A percentile compares a stretch with the other conserved stretches of the same genome.
These are phyloP conservation scores for Ypsolopha sequella DNA, from an alignment of 2,888 invertebrate species.

Conservation along the genomic window DNA sequence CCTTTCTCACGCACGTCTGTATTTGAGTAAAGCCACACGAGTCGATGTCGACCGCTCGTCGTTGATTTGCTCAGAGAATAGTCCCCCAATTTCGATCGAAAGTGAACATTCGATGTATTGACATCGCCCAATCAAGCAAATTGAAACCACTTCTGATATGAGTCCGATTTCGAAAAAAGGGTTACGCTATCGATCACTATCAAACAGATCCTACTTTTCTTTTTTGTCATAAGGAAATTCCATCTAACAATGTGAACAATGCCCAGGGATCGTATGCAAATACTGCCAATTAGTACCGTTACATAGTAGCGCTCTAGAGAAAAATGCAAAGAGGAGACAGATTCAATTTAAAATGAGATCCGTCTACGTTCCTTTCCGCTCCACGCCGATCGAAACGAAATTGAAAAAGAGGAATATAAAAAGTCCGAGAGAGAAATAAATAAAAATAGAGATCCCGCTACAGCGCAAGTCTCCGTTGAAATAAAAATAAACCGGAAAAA, in stretches of 20 bases:
- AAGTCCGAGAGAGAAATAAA: constrained; percentile 50
- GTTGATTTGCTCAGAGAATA: constrained; percentile 5
- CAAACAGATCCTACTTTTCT: constrained; percentile 17
- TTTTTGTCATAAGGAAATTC: constrained; percentile 29
- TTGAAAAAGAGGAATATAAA: constrained; percentile 56
- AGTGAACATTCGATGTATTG: background rate
- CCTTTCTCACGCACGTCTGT: too few species aligned
- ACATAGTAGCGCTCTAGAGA: constrained; percentile 36
- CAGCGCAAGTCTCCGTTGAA: constrained; percentile 69
- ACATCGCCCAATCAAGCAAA: background rate
- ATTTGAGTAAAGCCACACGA: background rate
- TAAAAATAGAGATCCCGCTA: constrained; percentile 69
- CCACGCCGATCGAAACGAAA: constrained; percentile 60
- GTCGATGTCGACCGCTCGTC: constrained; percentile 1
- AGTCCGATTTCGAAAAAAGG: constrained; percentile 3
- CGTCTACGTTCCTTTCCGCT: constrained; percentile 59
- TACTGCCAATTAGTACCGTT: constrained; percentile 61
- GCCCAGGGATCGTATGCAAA: constrained; percentile 53
- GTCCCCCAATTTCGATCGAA: background rate
- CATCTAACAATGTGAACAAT: constrained; percentile 33
- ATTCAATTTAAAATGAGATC: constrained; percentile 67
- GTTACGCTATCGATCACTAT: constrained; percentile 53
- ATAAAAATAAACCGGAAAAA: constrained; percentile 64
- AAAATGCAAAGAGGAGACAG: constrained; percentile 51
- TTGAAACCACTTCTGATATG: background rate